phyloP scores from a whole-genome alignment of 2,113 vertebrate genomes.

The Eurystomus gularis region DNA sequence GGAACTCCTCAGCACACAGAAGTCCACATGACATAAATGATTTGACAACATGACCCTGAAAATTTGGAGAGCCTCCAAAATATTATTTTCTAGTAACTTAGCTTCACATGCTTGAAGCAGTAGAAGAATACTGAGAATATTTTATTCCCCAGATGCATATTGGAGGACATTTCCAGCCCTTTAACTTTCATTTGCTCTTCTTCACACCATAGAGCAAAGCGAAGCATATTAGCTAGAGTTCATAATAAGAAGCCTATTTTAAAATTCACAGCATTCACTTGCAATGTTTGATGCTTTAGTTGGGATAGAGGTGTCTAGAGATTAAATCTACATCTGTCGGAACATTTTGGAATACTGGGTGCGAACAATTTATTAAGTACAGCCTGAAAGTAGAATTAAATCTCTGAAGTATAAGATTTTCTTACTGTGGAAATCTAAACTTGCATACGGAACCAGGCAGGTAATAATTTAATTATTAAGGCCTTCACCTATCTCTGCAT shows the following conservation, averaged over 20 bases:
- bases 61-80: not conserved
- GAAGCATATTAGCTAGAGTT: not conserved
- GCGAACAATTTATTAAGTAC: not conserved
- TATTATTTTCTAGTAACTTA: not conserved
- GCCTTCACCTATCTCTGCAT: not conserved
- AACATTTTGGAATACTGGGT: not conserved
- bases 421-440: not conserved
- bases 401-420: not conserved
- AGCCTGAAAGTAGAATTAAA: slow-evolving; percentile 4
- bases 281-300: slow-evolving; percentile 18
- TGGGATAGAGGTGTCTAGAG: not conserved
- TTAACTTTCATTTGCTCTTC: slow-evolving; percentile 7
- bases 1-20: not conserved
- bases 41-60: not conserved
- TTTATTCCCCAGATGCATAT: not conserved
- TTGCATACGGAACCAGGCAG: not conserved
- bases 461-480: not conserved
- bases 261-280: not conserved
- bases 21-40: not conserved
- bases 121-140: not conserved
- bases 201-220: not conserved
- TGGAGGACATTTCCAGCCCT: not conserved
- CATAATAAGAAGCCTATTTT: not conserved
- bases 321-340: slow-evolving; percentile 9
- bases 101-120: not conserved